Evolutionary conservation across 2,888 invertebrate species (phyloP), one percentile per base, ranked within the genome.

Genomic region (Lochmaea crataegi): DNA sequence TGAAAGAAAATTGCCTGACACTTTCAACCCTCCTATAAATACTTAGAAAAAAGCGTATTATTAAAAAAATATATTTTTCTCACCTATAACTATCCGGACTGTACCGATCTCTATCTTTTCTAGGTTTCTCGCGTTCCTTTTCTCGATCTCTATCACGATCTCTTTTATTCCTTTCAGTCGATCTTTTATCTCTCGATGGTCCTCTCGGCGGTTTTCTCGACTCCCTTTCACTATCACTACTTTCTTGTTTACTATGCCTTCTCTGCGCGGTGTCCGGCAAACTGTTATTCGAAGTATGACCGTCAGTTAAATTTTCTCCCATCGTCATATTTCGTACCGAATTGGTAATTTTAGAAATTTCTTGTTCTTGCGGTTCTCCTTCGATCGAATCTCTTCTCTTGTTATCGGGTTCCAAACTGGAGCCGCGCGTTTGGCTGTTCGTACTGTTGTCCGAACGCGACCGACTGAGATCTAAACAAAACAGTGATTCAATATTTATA

Each of bases 321-420:
- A 87, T 85, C 1, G 84, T 85, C 73, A 87, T 79, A 78, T 86
- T 85, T 26, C 86, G 80, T 7, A 87, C 80, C 0, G 84, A 83
- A 65, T 79, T 82, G 9, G 84, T 78, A n/a, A 86, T 72, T 68
- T 77, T 80, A 18, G 80, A 74, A 5, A 84, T 73, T n/a, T 81
- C 80, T 1, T 60, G 68, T 65, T 83, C 83, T 60, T 81, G 80
- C 9, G 77, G 74, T 72, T 82, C 79, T 18, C 85, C 85, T 73
- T 85, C 85, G 16, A 84, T 81, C 1, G 82, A 83, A 75, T 84
- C 84, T 26, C 83, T 80, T 53, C 83, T 77, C 26, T 72, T 75
- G 26, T 64, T 58, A 58, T 72, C 72, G 10, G 75, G 73, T 18
- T 74, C 68, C 2, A 51, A 12, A 38, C 64, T 72, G 42, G 63